Percentiles rank a stretch among this genome's conserved stretches.
These are phyloP conservation scores for Protonibea diacanthus DNA, from an alignment of 2,797 vertebrate species.

Conservation along the genomic window DNA sequence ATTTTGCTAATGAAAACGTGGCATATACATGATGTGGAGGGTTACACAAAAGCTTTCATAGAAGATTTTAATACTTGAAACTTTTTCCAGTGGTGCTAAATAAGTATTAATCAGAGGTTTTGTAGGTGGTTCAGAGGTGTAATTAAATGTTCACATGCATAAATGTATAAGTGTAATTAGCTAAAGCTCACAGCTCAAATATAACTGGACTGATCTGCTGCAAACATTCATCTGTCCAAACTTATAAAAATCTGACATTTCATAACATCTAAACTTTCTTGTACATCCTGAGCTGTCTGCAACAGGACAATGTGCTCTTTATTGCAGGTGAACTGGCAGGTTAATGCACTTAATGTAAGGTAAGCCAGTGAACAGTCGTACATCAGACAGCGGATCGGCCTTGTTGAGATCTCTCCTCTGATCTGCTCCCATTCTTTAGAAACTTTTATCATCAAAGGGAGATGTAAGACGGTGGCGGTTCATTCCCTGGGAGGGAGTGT, in stretches of 20 bases:
- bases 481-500: slow-evolving; percentile 1
- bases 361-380: slow-evolving; percentile 7
- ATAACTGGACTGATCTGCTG: background rate
- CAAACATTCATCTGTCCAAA: background rate
- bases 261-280: too few species aligned
- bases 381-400: slow-evolving; percentile 34
- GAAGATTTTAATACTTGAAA: background rate
- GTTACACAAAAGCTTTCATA: background rate
- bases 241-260: too few species aligned
- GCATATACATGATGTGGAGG: too few species aligned
- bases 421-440: slow-evolving; percentile 54
- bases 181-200: background rate
- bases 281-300: too few species aligned
- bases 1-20: background rate
- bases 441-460: slow-evolving; percentile 65
- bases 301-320: too few species aligned
- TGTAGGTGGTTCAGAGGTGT: background rate
- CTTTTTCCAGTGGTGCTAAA: background rate
- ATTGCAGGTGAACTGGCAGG: background rate
- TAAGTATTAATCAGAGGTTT: background rate
- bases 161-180: slow-evolving; percentile 8
- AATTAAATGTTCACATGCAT: slow-evolving; percentile 1
- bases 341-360: slow-evolving; percentile 14
- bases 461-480: slow-evolving; percentile 22
- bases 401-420: slow-evolving; percentile 59